Evolutionary conservation across 2,797 vertebrate species (phyloP).

Genomic region (Gymnodraco acuticeps): DNA sequence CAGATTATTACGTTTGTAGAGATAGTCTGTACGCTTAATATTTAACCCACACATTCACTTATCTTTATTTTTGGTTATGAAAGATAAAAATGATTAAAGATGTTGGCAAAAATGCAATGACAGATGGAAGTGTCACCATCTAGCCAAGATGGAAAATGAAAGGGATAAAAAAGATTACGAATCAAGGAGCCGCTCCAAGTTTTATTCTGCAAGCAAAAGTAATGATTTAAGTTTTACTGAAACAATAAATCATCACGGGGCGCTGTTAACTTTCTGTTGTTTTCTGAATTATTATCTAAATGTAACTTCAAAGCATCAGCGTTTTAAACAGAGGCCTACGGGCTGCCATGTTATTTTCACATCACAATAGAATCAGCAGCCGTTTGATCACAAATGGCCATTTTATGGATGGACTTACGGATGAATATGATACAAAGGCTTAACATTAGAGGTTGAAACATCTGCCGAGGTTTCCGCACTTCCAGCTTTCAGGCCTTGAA

Average conservation of each 20-base stretch:
- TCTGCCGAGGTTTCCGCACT: conserved; percentile 13
- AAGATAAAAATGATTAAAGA: conserved; percentile 11
- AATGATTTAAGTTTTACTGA: conserved; percentile 20
- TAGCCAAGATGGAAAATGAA: conserved; percentile 35
- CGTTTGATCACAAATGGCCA: neutral
- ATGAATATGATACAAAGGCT: neutral
- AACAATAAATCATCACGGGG: conserved; percentile 10
- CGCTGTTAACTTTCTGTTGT: neutral
- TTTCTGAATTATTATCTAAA: neutral
- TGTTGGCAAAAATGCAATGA: conserved; percentile 24
- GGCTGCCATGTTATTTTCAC: conserved; percentile 6
- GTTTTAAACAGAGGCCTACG: neutral
- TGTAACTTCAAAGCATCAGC: neutral
- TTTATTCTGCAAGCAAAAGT: conserved; percentile 10
- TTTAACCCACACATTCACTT: neutral
- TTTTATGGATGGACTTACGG: neutral
- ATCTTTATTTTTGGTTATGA: conserved; percentile 12
- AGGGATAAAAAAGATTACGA: conserved; percentile 43
- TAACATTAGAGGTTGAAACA: neutral
- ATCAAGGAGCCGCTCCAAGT: conserved; percentile 15
- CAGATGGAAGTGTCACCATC: conserved; percentile 51
- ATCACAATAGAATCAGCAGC: neutral
- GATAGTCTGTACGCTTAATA: no score
- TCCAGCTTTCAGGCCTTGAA: conserved; percentile 14
- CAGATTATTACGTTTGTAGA: neutral